Base-by-base conservation (phyloP, 2,888 invertebrate species). In the Anticlea derivata region DNA sequence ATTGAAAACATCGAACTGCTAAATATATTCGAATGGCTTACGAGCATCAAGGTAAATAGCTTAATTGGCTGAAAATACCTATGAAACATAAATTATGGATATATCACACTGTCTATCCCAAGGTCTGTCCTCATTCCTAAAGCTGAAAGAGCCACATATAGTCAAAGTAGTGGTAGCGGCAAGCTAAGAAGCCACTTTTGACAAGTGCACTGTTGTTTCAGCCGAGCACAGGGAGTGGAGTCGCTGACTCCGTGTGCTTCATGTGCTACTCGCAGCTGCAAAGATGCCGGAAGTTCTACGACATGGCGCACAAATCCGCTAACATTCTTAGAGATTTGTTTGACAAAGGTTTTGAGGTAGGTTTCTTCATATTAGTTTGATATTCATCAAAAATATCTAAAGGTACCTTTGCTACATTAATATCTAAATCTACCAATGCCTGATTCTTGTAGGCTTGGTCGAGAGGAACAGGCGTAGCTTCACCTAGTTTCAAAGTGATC, bases 1-100 rank as follows among this genome's bases (percentile, higher is more conserved):
- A 20, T 39, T 17, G 17, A 29, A 29, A 39, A 29, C 20, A 11
- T 39, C 10, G n/a, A 20, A 10, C 27, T 29, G 8, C 7, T 7
- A 20, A 12, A 29, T 8, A 20, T 31, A n/a, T 47, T 39, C n/a
- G 46, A 39, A 20, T 31, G 26, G 7, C 29, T 45, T 7, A 29
- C 45, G n/a, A 37, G 29, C 29, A 4, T 11, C n/a, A 35, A 29
- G 45, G 43, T 43, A 10, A 13, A 7, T 5, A n/a, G 4, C 17
- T 10, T 8, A 20, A 5, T 33, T 33, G 7, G 34, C 17, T 17
- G n/a, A n/a, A n/a, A n/a, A n/a, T n/a, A n/a, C n/a, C 4, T 17
- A 17, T 17, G 2, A 2, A 17, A 17, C 2, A 17, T 4, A 17
- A 17, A 17, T 3, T 17, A 3, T 4, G 12, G 5, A 10, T 4